Evolutionary conservation across 2,113 vertebrate species (phyloP).

Genomic region (Craseonycteris thonglongyai): DNA sequence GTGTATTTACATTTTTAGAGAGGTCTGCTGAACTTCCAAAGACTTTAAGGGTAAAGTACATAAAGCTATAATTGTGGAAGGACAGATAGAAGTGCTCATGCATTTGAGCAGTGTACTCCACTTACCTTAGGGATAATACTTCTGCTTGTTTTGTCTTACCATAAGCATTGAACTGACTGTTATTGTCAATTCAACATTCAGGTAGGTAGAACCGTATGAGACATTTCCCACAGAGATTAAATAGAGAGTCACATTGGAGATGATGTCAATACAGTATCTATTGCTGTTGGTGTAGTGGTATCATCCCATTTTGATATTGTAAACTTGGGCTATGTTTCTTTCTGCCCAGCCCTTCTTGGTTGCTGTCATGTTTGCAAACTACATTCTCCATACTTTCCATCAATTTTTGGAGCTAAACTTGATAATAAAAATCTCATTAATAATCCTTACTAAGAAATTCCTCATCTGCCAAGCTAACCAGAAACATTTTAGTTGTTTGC

Average conservation of each 20-base stretch:
- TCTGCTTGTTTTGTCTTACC: not conserved
- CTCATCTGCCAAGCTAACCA: not conserved
- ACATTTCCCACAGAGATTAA: not conserved
- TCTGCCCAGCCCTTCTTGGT: not conserved
- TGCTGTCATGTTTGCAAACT: not conserved
- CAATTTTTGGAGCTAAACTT: not conserved
- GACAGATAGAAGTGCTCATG: rapidly evolving
- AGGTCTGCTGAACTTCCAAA: not conserved
- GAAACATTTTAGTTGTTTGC: not conserved
- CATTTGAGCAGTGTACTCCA: not conserved
- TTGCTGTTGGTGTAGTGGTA: not conserved
- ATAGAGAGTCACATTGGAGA: not conserved
- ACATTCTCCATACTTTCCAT: not conserved
- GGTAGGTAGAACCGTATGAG: not conserved
- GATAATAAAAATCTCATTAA: not conserved
- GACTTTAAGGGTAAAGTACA: too few relatives aligned
- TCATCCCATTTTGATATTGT: not conserved
- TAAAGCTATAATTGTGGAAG: not conserved
- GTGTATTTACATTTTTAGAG: not conserved
- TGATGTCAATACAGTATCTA: too few relatives aligned
- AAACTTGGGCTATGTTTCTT: not conserved
- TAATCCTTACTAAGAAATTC: not conserved
- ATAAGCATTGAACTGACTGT: not conserved
- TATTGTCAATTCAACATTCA: not conserved
- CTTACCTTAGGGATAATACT: not conserved